Percentiles rank a stretch among this genome's conserved stretches.
Evolutionary conservation across 2,113 vertebrate species (phyloP).

Genomic region (Dolichotis patagonum): DNA sequence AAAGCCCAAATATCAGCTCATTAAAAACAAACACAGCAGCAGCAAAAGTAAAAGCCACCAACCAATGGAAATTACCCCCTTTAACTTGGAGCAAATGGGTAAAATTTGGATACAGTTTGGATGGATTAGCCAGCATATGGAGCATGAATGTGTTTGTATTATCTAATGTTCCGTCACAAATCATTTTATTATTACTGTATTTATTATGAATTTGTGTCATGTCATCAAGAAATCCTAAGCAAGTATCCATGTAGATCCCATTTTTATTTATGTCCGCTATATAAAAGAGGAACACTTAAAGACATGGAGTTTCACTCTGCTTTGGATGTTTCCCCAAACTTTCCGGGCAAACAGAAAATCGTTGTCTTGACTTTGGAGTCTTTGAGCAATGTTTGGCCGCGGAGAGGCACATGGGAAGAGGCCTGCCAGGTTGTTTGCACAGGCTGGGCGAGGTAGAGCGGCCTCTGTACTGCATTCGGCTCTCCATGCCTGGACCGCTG

Average conservation of each 20-base stretch:
- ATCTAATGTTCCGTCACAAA: not conserved
- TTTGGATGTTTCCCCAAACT: not conserved
- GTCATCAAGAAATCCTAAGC: not conserved
- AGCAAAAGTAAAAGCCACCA: not conserved
- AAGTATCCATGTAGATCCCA: not conserved
- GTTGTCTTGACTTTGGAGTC: not conserved
- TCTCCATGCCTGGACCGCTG: not conserved
- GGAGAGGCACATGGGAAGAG: not conserved
- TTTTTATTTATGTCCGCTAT: conserved; percentile 25
- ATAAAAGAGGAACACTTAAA: not conserved
- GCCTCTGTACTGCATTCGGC: not conserved
- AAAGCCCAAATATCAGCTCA: not conserved
- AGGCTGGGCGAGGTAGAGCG: not conserved
- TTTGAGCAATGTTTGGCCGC: not conserved
- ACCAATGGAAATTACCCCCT: not conserved
- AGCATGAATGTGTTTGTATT: not conserved
- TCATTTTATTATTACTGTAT: not conserved
- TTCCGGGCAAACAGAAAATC: not conserved
- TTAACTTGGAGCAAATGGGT: not conserved
- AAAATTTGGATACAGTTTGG: not conserved
- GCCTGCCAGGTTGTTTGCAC: not conserved
- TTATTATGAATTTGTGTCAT: not conserved
- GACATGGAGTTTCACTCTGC: not conserved
- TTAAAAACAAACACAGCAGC: conserved; percentile 11
- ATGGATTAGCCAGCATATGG: not conserved